Conservation (phyloP, 2,888 invertebrate genomes). For the Cheilosia variabilis region DNA sequence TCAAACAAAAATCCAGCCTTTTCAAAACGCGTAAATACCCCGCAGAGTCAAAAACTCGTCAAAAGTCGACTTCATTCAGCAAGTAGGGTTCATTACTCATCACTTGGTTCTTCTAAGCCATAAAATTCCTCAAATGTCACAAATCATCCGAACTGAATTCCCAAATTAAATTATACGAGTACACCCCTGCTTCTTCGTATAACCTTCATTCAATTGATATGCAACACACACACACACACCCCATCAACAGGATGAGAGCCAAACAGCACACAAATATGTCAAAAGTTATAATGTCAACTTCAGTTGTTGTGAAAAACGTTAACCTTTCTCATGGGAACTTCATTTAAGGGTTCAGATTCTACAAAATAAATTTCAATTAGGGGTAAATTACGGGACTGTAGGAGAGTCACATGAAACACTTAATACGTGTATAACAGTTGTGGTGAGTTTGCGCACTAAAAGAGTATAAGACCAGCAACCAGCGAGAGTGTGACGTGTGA, state of each 20-base stretch:
- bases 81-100: background rate
- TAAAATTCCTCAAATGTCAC: constrained; percentile 29
- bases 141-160: constrained; percentile 29
- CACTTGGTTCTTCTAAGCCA: background rate
- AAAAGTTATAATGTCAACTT: constrained; percentile 35
- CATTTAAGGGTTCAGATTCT: constrained; percentile 46
- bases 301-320: constrained; percentile 33
- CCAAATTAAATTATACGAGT: constrained; percentile 32
- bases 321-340: constrained; percentile 54
- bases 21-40: background rate
- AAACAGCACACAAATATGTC: constrained; percentile 14
- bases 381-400: background rate
- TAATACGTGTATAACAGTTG: constrained; percentile 14
- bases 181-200: background rate
- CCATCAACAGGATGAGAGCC: constrained; percentile 15
- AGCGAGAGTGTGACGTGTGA: too few species aligned
- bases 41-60: background rate
- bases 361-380: constrained; percentile 45
- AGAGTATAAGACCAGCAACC: too few species aligned
- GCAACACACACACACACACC: constrained; percentile 14
- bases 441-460: constrained; percentile 41
- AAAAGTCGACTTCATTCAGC: background rate
- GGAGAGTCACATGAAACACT: background rate
- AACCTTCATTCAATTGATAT: constrained; percentile 12
- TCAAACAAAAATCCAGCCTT: too few species aligned